phyloP scores from a whole-genome alignment of 2,113 vertebrate species.

The Pterocles burchelli region DNA sequence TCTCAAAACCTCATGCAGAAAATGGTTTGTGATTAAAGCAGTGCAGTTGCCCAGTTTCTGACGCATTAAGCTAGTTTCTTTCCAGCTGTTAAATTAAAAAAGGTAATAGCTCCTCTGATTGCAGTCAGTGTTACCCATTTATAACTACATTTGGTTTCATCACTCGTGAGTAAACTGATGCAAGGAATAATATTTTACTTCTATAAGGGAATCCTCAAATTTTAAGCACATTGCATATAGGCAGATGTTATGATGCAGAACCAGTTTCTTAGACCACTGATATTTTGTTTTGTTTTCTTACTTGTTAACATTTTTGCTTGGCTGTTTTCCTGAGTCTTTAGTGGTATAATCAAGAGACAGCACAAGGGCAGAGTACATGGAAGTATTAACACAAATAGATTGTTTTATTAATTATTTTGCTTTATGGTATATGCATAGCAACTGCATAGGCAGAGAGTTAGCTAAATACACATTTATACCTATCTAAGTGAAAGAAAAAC shows the following conservation, averaged over 20 bases:
- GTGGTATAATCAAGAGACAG: background rate
- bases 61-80: background rate
- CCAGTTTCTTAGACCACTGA: background rate
- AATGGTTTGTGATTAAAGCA: background rate
- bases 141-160: background rate
- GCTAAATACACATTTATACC: background rate
- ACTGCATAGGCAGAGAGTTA: background rate
- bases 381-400: background rate
- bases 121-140: background rate
- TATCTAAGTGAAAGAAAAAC: constrained; percentile 60
- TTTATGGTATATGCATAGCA: background rate
- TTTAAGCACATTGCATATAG: background rate
- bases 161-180: background rate
- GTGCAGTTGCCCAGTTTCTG: background rate
- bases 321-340: background rate
- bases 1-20: background rate
- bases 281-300: background rate
- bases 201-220: background rate
- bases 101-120: background rate
- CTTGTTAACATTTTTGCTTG: background rate
- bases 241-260: background rate
- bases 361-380: background rate
- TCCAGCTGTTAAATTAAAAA: background rate
- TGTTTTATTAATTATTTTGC: background rate
- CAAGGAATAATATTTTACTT: background rate